Conservation (phyloP, 2,888 invertebrate genomes). For the Ornithoptera priamus region DNA sequence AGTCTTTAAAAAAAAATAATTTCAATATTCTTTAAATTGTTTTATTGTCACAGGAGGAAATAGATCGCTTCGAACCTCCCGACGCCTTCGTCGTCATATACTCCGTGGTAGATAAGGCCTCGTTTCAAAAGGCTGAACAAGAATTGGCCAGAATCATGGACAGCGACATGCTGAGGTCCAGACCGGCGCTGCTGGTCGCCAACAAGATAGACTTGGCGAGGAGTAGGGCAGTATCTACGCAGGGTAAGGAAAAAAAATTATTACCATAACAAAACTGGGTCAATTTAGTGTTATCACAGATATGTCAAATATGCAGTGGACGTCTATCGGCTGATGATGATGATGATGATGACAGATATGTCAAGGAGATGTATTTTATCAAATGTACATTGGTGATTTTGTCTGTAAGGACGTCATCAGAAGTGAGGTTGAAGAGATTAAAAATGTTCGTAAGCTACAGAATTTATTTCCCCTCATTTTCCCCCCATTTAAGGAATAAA, state of each 20-base stretch:
- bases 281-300: too few relatives aligned
- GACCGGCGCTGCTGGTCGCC: constrained; percentile 92
- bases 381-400: too few relatives aligned
- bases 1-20: too few relatives aligned
- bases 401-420: background rate
- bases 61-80: constrained; percentile 85
- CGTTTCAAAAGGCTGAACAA: constrained; percentile 90
- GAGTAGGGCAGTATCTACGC: constrained; percentile 91
- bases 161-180: constrained; percentile 86
- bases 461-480: constrained; percentile 36
- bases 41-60: constrained; percentile 82
- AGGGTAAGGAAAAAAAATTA: constrained; percentile 81
- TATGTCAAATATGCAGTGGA: too few relatives aligned
- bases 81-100: constrained; percentile 94
- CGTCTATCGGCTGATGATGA: too few relatives aligned
- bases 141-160: constrained; percentile 89
- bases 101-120: constrained; percentile 94
- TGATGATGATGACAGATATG: too few relatives aligned
- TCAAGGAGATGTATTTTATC: too few relatives aligned
- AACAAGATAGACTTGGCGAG: constrained; percentile 97
- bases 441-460: constrained; percentile 18
- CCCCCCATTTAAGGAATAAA: constrained; percentile 38
- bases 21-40: background rate
- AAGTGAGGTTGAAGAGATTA: constrained; percentile 2
- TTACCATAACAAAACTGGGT: too few relatives aligned